phyloP scores from a whole-genome alignment of 2,888 invertebrate genomes.

The Furcula furcula region DNA sequence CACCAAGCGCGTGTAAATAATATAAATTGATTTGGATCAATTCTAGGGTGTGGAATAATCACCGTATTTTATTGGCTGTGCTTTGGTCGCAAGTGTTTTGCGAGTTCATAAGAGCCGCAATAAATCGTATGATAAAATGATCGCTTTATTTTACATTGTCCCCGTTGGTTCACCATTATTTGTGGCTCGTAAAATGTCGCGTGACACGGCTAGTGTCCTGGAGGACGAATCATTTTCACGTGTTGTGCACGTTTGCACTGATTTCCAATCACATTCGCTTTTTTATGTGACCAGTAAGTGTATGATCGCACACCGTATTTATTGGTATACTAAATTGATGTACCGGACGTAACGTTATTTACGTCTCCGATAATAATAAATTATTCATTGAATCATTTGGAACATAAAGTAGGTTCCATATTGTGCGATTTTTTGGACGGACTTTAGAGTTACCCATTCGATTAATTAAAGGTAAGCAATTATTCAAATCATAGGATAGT shows the following conservation, averaged over 20 bases:
- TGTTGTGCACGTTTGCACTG: slow-evolving; percentile 35
- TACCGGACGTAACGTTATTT: no score
- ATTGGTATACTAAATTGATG: not conserved
- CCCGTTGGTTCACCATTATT: slow-evolving; percentile 23
- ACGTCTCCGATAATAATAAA: no score
- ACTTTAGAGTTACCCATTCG: no score
- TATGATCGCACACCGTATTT: not conserved
- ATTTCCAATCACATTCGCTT: slow-evolving; percentile 37
- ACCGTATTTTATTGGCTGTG: slow-evolving; percentile 46
- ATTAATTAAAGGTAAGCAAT: no score
- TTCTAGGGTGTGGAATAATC: slow-evolving; percentile 52
- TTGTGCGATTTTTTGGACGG: no score
- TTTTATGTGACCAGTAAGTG: slow-evolving; percentile 18
- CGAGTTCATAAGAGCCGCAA: slow-evolving; percentile 56
- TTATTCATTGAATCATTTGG: no score
- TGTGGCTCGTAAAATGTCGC: slow-evolving; percentile 41
- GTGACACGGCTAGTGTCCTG: slow-evolving; percentile 34
- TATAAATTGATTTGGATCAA: slow-evolving; percentile 57
- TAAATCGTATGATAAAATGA: slow-evolving; percentile 56
- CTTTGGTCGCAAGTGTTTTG: slow-evolving; percentile 46
- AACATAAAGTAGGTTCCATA: no score
- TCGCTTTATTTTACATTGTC: slow-evolving; percentile 44
- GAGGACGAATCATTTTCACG: slow-evolving; percentile 38
- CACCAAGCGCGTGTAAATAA: slow-evolving; percentile 40
- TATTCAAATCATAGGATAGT: no score